Evolutionary conservation across 2,888 invertebrate species (phyloP).

Genomic region (Synergus umbraculus): DNA sequence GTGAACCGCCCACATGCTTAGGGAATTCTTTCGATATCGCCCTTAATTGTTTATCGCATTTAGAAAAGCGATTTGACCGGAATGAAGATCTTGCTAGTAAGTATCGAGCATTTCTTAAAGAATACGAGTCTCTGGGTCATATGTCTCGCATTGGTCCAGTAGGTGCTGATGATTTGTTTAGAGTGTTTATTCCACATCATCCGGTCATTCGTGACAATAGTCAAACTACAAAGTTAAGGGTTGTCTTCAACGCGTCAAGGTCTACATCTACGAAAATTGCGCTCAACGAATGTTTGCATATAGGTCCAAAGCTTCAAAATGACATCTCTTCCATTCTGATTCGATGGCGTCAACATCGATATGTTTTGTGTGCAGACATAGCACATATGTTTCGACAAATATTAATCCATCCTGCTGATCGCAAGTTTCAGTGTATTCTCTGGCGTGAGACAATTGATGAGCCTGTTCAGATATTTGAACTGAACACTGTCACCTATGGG

Average conservation of each 20-base stretch:
- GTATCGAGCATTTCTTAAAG: not conserved
- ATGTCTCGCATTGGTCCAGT: too few species aligned
- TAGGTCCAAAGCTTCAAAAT: not conserved
- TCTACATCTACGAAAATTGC: constrained; percentile 6
- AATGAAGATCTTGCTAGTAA: not conserved
- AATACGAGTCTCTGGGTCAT: not conserved
- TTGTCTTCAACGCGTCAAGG: too few species aligned
- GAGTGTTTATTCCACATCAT: not conserved
- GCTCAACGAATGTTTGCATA: constrained; percentile 5
- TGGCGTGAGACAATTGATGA: constrained; percentile 11
- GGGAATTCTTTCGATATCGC: not conserved
- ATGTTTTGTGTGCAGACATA: constrained; percentile 37
- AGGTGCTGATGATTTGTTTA: not conserved
- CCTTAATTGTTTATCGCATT: fast-evolving
- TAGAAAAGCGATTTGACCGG: not conserved
- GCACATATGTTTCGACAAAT: constrained; percentile 44
- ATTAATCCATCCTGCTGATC: too few species aligned
- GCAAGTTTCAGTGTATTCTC: constrained; percentile 30
- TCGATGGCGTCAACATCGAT: not conserved
- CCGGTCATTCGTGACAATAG: too few species aligned
- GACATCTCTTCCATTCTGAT: constrained; percentile 24
- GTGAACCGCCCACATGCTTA: not conserved
- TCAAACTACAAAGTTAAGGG: not conserved
- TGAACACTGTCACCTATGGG: constrained; percentile 39
- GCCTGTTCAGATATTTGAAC: not conserved